Evolutionary conservation across 2,113 vertebrate species (phyloP).

Genomic region (Chrysemys picta): DNA sequence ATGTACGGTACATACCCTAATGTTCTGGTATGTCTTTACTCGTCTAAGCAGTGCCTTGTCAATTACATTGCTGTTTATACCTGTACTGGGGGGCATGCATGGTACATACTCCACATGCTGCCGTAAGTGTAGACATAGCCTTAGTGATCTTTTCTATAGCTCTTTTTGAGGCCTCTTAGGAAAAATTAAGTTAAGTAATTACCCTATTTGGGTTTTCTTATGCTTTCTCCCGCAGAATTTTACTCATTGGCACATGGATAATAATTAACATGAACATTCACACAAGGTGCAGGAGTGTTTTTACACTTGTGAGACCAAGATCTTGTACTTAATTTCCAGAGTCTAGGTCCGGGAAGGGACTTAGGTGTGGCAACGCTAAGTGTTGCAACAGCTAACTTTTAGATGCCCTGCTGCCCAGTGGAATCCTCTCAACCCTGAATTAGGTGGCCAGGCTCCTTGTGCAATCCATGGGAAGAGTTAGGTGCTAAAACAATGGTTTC

Average conservation of each 20-base stretch:
- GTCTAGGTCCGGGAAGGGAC: neutral
- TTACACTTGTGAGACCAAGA: neutral
- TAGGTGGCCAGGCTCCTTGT: neutral
- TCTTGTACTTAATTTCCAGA: neutral
- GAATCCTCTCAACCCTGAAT: neutral
- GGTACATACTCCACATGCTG: neutral
- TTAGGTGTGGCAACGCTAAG: neutral
- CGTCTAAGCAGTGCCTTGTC: neutral
- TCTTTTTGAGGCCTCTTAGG: neutral
- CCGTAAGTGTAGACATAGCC: neutral
- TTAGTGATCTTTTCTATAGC: neutral
- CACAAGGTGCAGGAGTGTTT: neutral
- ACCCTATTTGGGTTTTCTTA: conserved; percentile 63
- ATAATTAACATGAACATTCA: neutral
- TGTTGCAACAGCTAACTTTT: neutral
- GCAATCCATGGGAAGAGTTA: neutral
- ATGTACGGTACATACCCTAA: neutral
- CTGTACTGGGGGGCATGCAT: neutral
- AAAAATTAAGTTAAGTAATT: neutral
- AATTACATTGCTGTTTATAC: neutral
- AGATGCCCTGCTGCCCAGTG: neutral
- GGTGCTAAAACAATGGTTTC: neutral
- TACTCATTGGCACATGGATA: neutral
- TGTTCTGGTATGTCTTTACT: neutral
- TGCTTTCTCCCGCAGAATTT: fast-evolving